Evolutionary conservation across 2,113 vertebrate species (phyloP).

Genomic region (Otis tarda): DNA sequence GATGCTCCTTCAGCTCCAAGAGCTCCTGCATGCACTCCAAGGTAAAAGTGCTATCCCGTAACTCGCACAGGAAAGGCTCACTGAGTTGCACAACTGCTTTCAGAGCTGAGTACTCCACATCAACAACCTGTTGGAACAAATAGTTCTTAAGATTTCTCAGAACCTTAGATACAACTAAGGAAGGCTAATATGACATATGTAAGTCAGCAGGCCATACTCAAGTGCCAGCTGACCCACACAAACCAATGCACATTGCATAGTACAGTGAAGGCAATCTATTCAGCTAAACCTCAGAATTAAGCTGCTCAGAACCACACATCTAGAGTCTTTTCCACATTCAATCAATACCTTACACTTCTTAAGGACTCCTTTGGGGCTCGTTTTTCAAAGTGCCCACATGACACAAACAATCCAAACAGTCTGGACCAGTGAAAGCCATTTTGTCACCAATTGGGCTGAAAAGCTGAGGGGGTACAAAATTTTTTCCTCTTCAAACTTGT

Average conservation of each 20-base stretch:
- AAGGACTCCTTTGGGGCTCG: background rate
- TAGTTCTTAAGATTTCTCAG: background rate
- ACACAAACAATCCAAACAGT: background rate
- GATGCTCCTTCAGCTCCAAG: slow-evolving; percentile 81
- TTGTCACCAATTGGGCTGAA: background rate
- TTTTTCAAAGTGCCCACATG: background rate
- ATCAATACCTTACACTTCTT: background rate
- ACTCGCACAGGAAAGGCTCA: slow-evolving; percentile 82
- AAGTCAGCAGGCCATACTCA: background rate
- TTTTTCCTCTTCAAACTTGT: background rate
- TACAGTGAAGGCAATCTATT: background rate
- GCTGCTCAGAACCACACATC: background rate
- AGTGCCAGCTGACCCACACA: background rate
- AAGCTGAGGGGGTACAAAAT: background rate
- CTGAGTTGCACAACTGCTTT: slow-evolving; percentile 82
- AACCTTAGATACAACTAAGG: background rate
- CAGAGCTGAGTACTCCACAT: slow-evolving; percentile 79
- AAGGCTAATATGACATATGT: rapidly evolving
- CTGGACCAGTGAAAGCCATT: background rate
- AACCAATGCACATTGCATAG: rapidly evolving
- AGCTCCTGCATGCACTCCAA: slow-evolving; percentile 80
- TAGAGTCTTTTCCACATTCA: background rate
- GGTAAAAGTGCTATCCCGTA: slow-evolving; percentile 78
- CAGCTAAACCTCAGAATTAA: background rate
- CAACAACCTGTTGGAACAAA: slow-evolving; percentile 77